Evolutionary conservation across 2,888 invertebrate species (phyloP).

Genomic region (Lepidochrysops patricia): DNA sequence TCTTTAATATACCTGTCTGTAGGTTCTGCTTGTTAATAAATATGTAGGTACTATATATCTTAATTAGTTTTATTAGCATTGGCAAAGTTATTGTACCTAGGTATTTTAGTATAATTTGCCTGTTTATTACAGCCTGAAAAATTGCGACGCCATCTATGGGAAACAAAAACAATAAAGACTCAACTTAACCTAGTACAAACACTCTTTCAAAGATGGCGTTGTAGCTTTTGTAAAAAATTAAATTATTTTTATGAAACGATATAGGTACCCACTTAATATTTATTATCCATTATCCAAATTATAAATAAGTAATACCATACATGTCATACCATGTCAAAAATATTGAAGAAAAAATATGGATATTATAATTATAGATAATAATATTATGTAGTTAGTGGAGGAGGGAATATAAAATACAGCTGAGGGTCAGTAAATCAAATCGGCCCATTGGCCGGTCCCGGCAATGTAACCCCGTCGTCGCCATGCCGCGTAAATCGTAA

Average conservation of each 20-base stretch:
- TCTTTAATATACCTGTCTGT: no score
- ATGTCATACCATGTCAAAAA: no score
- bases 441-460: slow-evolving; percentile 4
- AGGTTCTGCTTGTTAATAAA: background rate
- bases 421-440: background rate
- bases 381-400: background rate
- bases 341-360: no score
- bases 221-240: background rate
- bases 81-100: background rate
- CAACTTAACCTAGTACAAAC: background rate
- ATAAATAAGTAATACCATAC: no score
- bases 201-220: background rate
- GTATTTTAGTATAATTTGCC: background rate
- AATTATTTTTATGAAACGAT: no score
- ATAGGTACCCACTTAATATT: no score
- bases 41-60: no score
- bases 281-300: no score
- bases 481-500: slow-evolving; percentile 11
- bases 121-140: background rate
- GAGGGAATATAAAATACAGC: background rate
- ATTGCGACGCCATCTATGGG: background rate
- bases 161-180: background rate
- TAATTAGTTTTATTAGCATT: no score
- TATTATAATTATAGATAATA: background rate
- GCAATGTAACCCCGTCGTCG: background rate